Conservation (phyloP, 2,888 invertebrate species). For the Chironomus riparius region DNA sequence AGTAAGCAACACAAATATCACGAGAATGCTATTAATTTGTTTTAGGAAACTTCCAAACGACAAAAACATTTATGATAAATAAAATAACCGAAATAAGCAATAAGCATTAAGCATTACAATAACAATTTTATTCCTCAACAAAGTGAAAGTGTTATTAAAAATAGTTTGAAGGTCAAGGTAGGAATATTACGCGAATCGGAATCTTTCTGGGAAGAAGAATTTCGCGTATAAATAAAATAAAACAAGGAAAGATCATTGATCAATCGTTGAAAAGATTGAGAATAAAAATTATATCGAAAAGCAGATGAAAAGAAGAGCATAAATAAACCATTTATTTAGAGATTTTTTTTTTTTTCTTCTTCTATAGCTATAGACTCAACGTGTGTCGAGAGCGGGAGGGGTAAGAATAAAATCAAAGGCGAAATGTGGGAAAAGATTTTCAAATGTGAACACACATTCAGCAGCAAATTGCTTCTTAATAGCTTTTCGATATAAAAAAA, state of each 20-base stretch:
- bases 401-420: constrained; percentile 12
- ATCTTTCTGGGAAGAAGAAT: too few relatives aligned
- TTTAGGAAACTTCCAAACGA: neutral
- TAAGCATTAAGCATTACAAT: neutral
- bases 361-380: neutral
- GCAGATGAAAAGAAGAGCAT: neutral
- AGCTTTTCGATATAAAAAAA: constrained; percentile 27
- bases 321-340: constrained; percentile 19
- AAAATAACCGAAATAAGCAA: neutral
- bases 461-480: constrained; percentile 24
- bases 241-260: too few relatives aligned
- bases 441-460: neutral
- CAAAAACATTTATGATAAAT: neutral
- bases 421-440: constrained; percentile 7
- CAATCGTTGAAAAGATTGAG: too few relatives aligned
- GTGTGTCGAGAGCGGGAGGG: neutral
- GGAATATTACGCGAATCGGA: too few relatives aligned
- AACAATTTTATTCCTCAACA: too few relatives aligned
- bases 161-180: too few relatives aligned
- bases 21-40: neutral
- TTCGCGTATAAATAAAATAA: too few relatives aligned
- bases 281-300: too few relatives aligned
- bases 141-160: too few relatives aligned
- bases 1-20: too few relatives aligned
- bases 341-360: neutral